phyloP scores from a whole-genome alignment of 2,113 vertebrate species.

The Apaloderma vittatum region DNA sequence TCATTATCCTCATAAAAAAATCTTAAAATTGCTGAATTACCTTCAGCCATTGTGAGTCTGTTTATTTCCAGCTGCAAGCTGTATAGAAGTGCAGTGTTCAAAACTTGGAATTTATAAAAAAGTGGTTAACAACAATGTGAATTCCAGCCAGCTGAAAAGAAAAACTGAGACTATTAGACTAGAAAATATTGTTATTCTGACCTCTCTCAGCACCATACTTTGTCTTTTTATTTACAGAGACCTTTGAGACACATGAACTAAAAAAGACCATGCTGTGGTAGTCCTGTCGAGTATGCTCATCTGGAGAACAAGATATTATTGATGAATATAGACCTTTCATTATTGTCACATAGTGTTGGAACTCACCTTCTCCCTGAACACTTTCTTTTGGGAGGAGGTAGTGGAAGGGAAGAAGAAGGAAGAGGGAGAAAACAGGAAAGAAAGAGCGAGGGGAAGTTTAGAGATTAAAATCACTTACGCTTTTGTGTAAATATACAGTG shows the following conservation, averaged over 20 bases:
- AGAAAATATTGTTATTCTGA: constrained; percentile 40
- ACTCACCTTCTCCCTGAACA: neutral
- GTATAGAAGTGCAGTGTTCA: constrained; percentile 24
- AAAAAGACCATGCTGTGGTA: neutral
- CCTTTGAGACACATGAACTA: constrained; percentile 19
- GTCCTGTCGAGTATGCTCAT: neutral
- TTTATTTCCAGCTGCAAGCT: constrained; percentile 67
- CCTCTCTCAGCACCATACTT: constrained; percentile 32
- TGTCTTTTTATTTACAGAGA: constrained; percentile 33
- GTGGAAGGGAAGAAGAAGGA: neutral
- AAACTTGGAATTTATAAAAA: constrained; percentile 68
- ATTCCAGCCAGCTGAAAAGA: constrained; percentile 51
- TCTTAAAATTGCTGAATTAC: constrained; percentile 69
- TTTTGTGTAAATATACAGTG: constrained; percentile 9
- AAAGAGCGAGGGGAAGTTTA: neutral
- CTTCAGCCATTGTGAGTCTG: constrained; percentile 46
- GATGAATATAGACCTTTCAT: neutral
- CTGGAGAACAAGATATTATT: neutral
- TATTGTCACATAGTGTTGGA: neutral
- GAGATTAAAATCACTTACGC: constrained; percentile 10
- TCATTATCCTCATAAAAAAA: constrained; percentile 71
- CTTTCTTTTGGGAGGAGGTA: accelerated
- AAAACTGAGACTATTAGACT: constrained; percentile 6
- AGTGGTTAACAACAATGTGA: constrained; percentile 46
- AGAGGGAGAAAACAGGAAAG: neutral